Conservation (phyloP, 2,113 vertebrate species). For the Telmatochromis brachygnathus region DNA sequence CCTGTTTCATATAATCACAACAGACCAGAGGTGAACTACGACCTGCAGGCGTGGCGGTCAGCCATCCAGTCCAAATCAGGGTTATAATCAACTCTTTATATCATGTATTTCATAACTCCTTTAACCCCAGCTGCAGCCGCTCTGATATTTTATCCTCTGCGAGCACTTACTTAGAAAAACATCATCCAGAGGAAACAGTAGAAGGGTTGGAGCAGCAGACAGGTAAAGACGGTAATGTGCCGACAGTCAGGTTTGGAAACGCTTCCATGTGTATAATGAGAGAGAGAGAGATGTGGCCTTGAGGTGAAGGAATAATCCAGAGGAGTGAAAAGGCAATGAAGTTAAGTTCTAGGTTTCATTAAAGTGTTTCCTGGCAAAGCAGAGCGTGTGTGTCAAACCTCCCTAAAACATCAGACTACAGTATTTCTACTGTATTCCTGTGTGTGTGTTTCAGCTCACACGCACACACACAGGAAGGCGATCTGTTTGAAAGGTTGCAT, state of each 20-base stretch:
- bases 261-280: conserved; percentile 21
- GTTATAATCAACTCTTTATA: conserved; percentile 29
- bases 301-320: conserved; percentile 25
- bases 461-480: background rate
- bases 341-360: conserved; percentile 40
- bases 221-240: conserved; percentile 26
- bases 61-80: background rate
- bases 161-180: conserved; percentile 36
- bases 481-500: background rate
- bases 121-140: background rate
- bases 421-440: conserved; percentile 4
- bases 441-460: background rate
- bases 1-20: background rate
- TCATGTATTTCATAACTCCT: background rate
- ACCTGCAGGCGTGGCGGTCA: background rate
- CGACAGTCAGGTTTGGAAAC: conserved; percentile 15
- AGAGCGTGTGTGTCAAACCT: conserved; percentile 1
- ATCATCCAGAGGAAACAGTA: conserved; percentile 5
- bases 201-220: conserved; percentile 21
- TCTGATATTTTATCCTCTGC: conserved; percentile 24
- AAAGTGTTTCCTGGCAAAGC: conserved; percentile 50
- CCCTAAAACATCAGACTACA: background rate
- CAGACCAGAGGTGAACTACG: background rate
- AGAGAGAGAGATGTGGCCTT: background rate
- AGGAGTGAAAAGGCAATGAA: conserved; percentile 16